phyloP scores from a whole-genome alignment of 2,113 vertebrate species.

The Ceyx melanurus region DNA sequence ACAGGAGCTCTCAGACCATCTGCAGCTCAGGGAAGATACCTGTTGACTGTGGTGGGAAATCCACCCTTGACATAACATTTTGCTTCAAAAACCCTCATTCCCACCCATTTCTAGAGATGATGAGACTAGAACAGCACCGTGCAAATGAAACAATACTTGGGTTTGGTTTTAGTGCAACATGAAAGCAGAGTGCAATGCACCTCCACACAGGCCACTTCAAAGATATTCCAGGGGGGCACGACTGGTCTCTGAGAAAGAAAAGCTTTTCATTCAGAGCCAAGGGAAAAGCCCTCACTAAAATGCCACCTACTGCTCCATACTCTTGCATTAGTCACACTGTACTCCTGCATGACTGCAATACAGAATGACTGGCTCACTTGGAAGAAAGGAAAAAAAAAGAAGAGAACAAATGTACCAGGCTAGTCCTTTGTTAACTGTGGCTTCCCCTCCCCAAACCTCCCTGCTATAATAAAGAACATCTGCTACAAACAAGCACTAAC shows the following conservation, averaged over 20 bases:
- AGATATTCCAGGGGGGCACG: neutral
- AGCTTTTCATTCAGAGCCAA: neutral
- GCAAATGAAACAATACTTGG: neutral
- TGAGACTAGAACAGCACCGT: neutral
- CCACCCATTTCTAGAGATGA: neutral
- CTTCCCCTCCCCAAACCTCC: neutral
- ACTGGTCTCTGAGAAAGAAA: neutral
- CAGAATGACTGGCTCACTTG: neutral
- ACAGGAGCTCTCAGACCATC: neutral
- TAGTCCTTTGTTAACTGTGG: neutral
- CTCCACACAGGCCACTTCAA: neutral
- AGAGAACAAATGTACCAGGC: neutral
- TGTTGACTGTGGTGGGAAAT: neutral
- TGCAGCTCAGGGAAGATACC: neutral
- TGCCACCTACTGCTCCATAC: neutral
- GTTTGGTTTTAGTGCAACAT: neutral
- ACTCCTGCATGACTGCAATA: neutral
- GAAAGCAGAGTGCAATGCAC: neutral
- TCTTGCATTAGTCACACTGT: neutral
- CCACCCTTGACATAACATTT: neutral
- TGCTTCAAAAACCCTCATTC: neutral
- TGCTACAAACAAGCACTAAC: conserved; percentile 16
- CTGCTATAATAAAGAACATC: neutral
- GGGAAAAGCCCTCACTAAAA: neutral
- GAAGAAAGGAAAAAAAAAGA: neutral